These are phyloP conservation scores for Aphelinus atriplicis DNA, from an alignment of 1,140 invertebrate genomes.

Conservation along the genomic window DNA sequence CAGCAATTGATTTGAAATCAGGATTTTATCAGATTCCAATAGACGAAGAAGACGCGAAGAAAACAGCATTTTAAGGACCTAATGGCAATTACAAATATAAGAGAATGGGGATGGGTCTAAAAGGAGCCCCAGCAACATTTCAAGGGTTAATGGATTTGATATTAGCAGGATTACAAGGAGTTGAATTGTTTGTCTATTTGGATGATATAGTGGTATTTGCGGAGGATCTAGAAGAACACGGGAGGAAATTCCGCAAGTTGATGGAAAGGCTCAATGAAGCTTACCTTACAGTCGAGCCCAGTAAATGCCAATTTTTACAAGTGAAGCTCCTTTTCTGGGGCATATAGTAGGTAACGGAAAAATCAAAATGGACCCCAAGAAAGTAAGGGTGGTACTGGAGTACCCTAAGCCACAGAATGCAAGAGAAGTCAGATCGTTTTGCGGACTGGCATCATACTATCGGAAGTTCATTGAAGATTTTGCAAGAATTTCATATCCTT, in stretches of 20 bases:
- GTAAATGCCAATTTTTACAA: slow-evolving; percentile 2
- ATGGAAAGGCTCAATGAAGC: not conserved
- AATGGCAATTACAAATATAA: not conserved
- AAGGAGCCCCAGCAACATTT: not conserved
- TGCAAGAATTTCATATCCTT: not conserved
- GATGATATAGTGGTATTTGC: slow-evolving; percentile 3
- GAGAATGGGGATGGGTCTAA: not conserved
- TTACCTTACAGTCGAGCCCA: not conserved
- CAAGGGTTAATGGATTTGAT: not conserved
- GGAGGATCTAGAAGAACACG: slow-evolving; percentile 4
- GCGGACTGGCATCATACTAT: not conserved
- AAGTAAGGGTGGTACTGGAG: not conserved
- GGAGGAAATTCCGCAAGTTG: not conserved
- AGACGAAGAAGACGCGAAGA: not conserved
- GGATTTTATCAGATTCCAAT: slow-evolving; percentile 5
- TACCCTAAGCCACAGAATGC: slow-evolving; percentile 4
- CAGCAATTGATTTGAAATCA: not conserved
- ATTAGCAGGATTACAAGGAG: not conserved
- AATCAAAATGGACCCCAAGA: not conserved
- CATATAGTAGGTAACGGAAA: not conserved
- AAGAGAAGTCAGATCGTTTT: not conserved
- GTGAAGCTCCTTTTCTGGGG: not conserved
- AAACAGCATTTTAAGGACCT: not conserved
- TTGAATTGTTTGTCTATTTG: not conserved
- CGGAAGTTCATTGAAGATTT: slow-evolving; percentile 9